Evolutionary conservation across 2,797 vertebrate species (phyloP).

Genomic region (Acanthurus leucopareius): DNA sequence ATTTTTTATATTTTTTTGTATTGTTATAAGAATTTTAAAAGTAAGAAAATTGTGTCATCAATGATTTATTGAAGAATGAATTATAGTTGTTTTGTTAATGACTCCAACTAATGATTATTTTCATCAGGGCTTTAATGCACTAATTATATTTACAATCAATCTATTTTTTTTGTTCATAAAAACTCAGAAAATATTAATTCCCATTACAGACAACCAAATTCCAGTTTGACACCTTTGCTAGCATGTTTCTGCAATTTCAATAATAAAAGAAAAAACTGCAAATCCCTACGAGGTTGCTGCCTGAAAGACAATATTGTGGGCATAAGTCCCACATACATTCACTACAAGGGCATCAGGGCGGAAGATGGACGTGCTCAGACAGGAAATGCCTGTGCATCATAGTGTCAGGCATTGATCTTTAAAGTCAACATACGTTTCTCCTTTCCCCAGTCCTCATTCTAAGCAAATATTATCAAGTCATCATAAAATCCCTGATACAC

Average conservation of each 20-base stretch:
- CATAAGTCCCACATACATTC: rapidly evolving
- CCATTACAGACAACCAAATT: too few relatives aligned
- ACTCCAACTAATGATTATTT: neutral
- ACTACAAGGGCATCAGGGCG: constrained; percentile 71
- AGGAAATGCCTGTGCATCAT: constrained; percentile 58
- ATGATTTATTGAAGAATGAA: too few relatives aligned
- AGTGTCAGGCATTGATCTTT: constrained; percentile 1
- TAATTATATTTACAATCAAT: neutral
- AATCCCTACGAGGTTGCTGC: neutral
- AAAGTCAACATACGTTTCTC: neutral
- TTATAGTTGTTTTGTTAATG: too few relatives aligned
- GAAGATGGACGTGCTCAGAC: constrained; percentile 54
- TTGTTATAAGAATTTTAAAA: too few relatives aligned
- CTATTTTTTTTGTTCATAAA: neutral
- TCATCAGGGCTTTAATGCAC: neutral
- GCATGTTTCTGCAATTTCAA: too few relatives aligned
- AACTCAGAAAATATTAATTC: too few relatives aligned
- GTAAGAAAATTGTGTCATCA: too few relatives aligned
- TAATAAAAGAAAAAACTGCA: neutral
- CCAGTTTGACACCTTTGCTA: too few relatives aligned
- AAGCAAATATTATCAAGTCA: neutral
- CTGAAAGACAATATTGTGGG: constrained; percentile 43
- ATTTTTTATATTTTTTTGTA: too few relatives aligned
- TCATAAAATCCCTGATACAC: neutral
- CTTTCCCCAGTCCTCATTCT: neutral